Evolutionary conservation across 2,113 vertebrate genomes (phyloP), one percentile per base, ranked within the genome.

Genomic region (Sialia sialis): DNA sequence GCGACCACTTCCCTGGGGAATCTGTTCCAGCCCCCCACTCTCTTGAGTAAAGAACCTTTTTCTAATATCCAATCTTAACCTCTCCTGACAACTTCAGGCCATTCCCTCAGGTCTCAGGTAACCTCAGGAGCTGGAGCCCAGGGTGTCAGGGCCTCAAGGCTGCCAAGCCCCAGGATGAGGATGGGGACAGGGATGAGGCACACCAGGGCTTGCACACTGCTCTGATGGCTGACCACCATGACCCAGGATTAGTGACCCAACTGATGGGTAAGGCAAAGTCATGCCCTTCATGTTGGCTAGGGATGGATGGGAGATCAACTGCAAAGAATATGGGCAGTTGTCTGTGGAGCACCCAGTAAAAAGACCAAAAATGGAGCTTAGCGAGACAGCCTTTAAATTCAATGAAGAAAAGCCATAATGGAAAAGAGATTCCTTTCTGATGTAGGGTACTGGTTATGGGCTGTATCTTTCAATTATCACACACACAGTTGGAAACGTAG

Each of bases 221-320:
- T 77, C 38, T 55, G 52, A 64, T 38, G 0, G 0, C 26, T 32
- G 80, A 13, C 21, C 6, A 11, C 32, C 34, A 3, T 0, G 3
- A 15, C 19, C 6, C n/a, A 19, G 48, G 44, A 27, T 64, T 38
- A 70, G 51, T 9, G n/a, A 63, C 26, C 9, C 32, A 38, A 22
- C 16, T 8, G 48, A 67, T 74, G 68, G 55, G 34, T 48, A 49
- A n/a, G 3, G 10, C 30, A 25, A 55, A 26, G 48, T 64, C 12
- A 20, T n/a, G 25, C 5, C 9, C 34, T 6, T 49, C 3, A 1
- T 3, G 1, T 10, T 58, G 68, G 48, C 18, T 46, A 51, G 41
- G 41, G 36, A 16, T 0, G 4, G 17, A 18, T 60, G 32, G 30
- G n/a, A 67, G 46, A 51, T 74, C 20, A 66, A 69, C 49, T 43